Evolutionary conservation across 1,140 invertebrate species (phyloP), one percentile per base, ranked within the genome.

Genomic region (Lepidurus apus): DNA sequence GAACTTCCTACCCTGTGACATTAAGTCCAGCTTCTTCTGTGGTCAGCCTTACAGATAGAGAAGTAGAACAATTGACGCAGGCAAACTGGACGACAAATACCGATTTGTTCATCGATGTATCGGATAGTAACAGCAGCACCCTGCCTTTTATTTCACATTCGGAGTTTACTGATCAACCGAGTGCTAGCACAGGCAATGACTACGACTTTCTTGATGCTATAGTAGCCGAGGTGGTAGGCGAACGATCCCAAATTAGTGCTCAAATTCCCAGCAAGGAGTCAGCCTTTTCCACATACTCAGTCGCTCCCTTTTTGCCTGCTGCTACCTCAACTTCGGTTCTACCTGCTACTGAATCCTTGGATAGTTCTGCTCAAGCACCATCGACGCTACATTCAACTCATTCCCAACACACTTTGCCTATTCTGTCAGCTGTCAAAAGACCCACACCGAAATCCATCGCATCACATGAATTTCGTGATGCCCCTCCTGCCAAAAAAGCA

Each of bases 231-330:
- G 53, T 65, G 17, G 3, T 65, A 21, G 53, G 53, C 1, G 53
- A 65, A 65, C 17, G 53, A 13, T 9, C 10, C 17, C 13, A 65
- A 13, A 65, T 21, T 65, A 7, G 17, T 17, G 13, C 17, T 65
- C 53, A n/a, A 13, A 65, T 65, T 65, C 53, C 53, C 53, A 65
- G 53, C 13, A n/a, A 65, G 53, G 53, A 65, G 21, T 65, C 53
- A 7, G 53, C 53, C 2, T 65, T 65, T 65, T 65, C 17, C 53
- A 7, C 53, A 21, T 65, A 65, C n/a, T 65, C 13, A 7, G 21
- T n/a, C 21, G 53, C 53, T 13, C 53, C 53, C 53, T n/a, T 9
- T 65, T n/a, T 65, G 17, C 9, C 53, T 65, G 6, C 13, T 9
- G 9, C 13, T 13, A n/a, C 53, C 13, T 9, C 34, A 3, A 34